Conservation (phyloP, 37 sponge, comb jelly and placozoan genomes). For the Amphimedon queenslandica region DNA sequence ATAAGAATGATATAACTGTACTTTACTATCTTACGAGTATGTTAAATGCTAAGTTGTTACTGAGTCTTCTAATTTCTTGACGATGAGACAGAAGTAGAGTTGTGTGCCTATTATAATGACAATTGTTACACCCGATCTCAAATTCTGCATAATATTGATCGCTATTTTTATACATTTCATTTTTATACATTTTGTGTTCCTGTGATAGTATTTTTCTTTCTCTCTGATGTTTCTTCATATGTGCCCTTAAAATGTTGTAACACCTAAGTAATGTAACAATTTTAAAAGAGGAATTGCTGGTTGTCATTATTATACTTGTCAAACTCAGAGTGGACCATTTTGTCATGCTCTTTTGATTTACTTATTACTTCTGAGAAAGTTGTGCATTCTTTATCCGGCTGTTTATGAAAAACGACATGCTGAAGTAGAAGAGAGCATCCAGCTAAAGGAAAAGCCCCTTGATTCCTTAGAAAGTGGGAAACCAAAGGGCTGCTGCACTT, state of each 20-base stretch:
- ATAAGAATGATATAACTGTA: too few species aligned
- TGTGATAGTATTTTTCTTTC: not conserved
- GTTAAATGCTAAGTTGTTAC: constrained; percentile 8
- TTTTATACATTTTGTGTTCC: constrained; percentile 25
- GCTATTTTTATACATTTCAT: not conserved
- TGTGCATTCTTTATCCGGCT: constrained; percentile 8
- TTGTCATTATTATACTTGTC: not conserved
- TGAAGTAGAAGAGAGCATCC: constrained; percentile 34
- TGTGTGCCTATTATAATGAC: not conserved
- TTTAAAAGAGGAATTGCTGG: too few species aligned
- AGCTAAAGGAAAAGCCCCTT: not conserved
- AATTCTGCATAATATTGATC: too few species aligned
- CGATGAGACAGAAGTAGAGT: constrained; percentile 8
- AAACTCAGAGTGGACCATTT: not conserved
- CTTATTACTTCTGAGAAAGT: constrained; percentile 29
- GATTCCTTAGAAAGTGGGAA: constrained; percentile 40
- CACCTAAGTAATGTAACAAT: not conserved
- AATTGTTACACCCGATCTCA: not conserved
- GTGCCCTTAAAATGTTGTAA: constrained; percentile 4
- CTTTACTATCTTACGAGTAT: constrained; percentile 2
- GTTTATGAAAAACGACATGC: constrained; percentile 60
- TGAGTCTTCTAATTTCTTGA: constrained; percentile 13
- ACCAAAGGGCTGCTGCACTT: constrained; percentile 84
- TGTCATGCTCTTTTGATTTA: constrained; percentile 5
- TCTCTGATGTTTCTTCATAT: constrained; percentile 5